phyloP scores from a whole-genome alignment of 2,113 vertebrate genomes.

The Sciurus niger region DNA sequence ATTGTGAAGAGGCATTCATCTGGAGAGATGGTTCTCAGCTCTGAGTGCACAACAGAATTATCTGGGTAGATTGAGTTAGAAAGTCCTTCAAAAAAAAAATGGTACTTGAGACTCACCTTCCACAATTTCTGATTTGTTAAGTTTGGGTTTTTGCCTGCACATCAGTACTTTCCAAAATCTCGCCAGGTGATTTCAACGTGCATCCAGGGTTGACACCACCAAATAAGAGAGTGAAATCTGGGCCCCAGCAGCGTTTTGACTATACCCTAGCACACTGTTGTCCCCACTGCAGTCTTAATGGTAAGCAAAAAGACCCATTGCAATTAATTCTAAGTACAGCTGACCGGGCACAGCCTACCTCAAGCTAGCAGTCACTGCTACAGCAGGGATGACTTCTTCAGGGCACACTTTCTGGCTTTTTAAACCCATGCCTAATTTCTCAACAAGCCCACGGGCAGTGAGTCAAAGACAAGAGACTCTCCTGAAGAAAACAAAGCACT shows the following conservation, averaged over 20 bases:
- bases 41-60: not conserved
- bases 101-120: not conserved
- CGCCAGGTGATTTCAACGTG: not conserved
- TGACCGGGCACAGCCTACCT: not conserved
- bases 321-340: not conserved
- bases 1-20: not conserved
- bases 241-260: not conserved
- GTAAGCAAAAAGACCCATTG: not conserved
- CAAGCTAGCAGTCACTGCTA: no score
- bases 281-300: not conserved
- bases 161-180: not conserved
- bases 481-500: not conserved
- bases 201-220: not conserved
- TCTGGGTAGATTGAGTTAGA: not conserved
- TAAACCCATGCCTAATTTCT: not conserved
- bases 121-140: not conserved
- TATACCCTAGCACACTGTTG: not conserved
- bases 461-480: not conserved
- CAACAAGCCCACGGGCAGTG: not conserved
- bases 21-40: conserved; percentile 20
- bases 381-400: not conserved
- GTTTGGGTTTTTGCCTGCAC: not conserved
- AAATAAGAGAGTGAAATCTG: not conserved
- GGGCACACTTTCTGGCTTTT: not conserved
- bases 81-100: not conserved